Evolutionary conservation across 2,113 vertebrate species (phyloP).

Genomic region (Notothenia coriiceps): DNA sequence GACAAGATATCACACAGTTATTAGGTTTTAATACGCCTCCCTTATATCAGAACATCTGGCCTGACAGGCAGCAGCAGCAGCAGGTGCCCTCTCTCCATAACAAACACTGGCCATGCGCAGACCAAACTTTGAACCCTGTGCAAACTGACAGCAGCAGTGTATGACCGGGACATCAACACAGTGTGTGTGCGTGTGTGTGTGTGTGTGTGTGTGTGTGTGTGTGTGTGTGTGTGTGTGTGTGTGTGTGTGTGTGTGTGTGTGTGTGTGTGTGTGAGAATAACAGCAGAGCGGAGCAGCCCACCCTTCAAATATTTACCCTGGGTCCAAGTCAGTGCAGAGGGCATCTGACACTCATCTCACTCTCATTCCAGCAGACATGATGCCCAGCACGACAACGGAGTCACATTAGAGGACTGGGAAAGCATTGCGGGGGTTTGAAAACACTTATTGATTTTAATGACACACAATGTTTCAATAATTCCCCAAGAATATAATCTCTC

Average conservation of each 20-base stretch:
- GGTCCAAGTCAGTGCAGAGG: slow-evolving; percentile 54
- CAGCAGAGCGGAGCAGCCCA: slow-evolving; percentile 18
- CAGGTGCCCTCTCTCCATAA: slow-evolving; percentile 22
- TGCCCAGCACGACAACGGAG: not conserved
- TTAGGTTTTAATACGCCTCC: not conserved
- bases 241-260: slow-evolving; percentile 29
- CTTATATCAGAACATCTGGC: not conserved
- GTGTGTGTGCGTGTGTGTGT: slow-evolving; percentile 31
- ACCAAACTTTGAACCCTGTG: slow-evolving; percentile 74
- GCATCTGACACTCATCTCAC: slow-evolving; percentile 28
- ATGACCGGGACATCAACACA: not conserved
- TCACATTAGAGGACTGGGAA: slow-evolving; percentile 5
- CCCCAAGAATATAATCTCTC: no score
- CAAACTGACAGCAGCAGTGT: slow-evolving; percentile 60
- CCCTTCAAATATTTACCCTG: slow-evolving; percentile 78
- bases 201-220: slow-evolving; percentile 20
- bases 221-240: slow-evolving; percentile 36
- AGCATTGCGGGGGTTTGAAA: not conserved
- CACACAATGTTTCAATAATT: not conserved
- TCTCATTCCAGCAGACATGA: slow-evolving; percentile 21
- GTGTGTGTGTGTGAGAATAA: slow-evolving; percentile 25
- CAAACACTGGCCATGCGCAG: slow-evolving; percentile 45
- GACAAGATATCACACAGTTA: not conserved
- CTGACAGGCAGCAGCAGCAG: slow-evolving; percentile 18
- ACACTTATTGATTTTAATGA: not conserved